A percentile compares a stretch with the other conserved stretches of the same genome.
These are phyloP conservation scores for Gorsachius goisagi DNA, from an alignment of 2,113 vertebrate genomes.

Conservation along the genomic window DNA sequence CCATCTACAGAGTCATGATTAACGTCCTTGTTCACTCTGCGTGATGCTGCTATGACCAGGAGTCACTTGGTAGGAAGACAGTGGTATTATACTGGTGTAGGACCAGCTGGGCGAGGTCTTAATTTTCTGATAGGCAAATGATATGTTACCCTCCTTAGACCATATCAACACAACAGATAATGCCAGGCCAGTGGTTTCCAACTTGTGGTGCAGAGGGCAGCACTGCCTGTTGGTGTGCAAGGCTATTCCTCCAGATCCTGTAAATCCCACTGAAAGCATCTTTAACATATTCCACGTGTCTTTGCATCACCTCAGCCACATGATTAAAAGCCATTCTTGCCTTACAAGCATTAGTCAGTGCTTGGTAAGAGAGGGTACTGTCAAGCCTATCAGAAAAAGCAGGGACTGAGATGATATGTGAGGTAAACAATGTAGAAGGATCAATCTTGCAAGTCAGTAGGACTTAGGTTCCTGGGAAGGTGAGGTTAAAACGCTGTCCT, in stretches of 20 bases:
- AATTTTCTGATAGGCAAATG: neutral
- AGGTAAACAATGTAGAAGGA: neutral
- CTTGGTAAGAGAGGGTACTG: neutral
- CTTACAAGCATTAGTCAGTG: accelerated
- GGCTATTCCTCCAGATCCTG: neutral
- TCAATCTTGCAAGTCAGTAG: neutral
- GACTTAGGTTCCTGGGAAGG: neutral
- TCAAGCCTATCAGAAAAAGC: neutral
- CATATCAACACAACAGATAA: neutral
- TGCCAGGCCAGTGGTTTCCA: neutral
- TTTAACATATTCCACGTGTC: neutral
- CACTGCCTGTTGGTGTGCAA: neutral
- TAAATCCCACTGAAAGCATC: neutral
- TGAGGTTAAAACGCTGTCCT: neutral
- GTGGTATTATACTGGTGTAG: neutral
- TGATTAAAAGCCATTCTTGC: neutral
- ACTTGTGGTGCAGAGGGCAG: neutral
- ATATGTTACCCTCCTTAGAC: neutral
- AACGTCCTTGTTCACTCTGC: neutral
- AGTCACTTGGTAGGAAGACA: neutral
- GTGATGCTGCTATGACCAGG: neutral
- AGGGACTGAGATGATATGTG: neutral
- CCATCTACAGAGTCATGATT: neutral
- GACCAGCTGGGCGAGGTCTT: neutral
- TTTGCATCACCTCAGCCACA: neutral